phyloP scores from a whole-genome alignment of 2,888 invertebrate species.

The Lamellibrachia satsuma region DNA sequence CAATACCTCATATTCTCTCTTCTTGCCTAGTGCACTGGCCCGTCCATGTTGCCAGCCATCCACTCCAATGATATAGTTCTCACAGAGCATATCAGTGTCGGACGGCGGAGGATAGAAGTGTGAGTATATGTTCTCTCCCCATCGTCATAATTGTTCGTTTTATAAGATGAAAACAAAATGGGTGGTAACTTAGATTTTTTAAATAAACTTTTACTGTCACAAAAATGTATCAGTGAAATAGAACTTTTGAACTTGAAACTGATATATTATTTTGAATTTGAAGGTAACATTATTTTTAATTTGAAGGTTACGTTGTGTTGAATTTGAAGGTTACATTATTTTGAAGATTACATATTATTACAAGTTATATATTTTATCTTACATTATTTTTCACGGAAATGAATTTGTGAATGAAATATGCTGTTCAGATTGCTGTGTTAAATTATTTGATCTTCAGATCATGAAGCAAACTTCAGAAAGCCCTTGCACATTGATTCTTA shows the following conservation, averaged over 20 bases:
- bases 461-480: too few species aligned
- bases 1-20: conserved; percentile 17
- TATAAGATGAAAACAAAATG: too few species aligned
- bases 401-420: too few species aligned
- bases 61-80: conserved; percentile 82
- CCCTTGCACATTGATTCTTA: too few species aligned
- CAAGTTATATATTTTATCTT: background rate
- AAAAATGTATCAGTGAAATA: background rate
- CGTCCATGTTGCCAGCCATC: conserved; percentile 93
- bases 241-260: background rate
- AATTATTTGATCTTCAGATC: too few species aligned
- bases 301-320: background rate
- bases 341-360: background rate
- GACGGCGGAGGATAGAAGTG: conserved; percentile 45
- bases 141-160: conserved; percentile 14
- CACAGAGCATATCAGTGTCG: conserved; percentile 79
- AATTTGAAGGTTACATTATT: background rate
- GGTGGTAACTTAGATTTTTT: too few species aligned
- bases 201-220: background rate
- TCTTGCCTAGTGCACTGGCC: conserved; percentile 81
- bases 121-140: conserved; percentile 34
- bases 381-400: background rate
- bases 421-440: too few species aligned
- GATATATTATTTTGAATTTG: background rate
- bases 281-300: background rate